Conservation (phyloP, 2,888 invertebrate species). For the Aleiodes alternator region DNA sequence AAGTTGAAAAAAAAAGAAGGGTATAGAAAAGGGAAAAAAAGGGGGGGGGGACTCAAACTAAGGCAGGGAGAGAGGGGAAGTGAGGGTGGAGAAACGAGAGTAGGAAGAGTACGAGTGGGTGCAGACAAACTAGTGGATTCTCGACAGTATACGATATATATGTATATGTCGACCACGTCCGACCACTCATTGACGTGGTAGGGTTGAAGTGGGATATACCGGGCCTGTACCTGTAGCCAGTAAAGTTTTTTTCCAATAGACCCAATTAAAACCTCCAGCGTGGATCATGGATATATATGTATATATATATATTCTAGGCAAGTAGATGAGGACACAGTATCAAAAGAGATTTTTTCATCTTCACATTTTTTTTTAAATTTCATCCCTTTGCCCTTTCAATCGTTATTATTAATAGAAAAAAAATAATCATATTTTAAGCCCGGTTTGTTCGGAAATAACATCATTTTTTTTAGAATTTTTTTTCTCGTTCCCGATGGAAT, state of each 20-base stretch:
- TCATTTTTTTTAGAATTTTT: not conserved
- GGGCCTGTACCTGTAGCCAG: constrained; percentile 28
- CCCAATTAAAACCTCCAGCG: constrained; percentile 54
- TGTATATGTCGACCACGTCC: constrained; percentile 36
- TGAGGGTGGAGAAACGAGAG: constrained; percentile 9
- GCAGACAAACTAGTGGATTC: constrained; percentile 41
- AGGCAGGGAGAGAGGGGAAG: constrained; percentile 17
- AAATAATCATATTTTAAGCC: no score
- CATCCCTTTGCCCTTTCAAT: not conserved
- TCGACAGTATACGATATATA: not conserved
- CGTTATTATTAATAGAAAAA: not conserved
- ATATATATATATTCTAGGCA: constrained; percentile 37
- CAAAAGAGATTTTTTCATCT: constrained; percentile 28
- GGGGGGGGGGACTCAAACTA: not conserved
- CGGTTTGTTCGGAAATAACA: not conserved
- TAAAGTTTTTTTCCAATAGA: constrained; percentile 58
- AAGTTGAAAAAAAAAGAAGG: constrained; percentile 7
- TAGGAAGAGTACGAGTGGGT: constrained; percentile 32
- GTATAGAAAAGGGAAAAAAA: constrained; percentile 8
- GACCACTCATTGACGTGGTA: constrained; percentile 50
- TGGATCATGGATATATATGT: constrained; percentile 38
- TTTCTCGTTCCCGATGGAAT: not conserved
- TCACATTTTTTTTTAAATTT: constrained; percentile 5
- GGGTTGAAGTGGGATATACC: constrained; percentile 35
- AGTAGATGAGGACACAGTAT: constrained; percentile 33